A percentile compares a stretch with the other conserved stretches of the same genome.
These are phyloP conservation scores for Melanotaenia boesemani DNA, from an alignment of 2,797 vertebrate genomes.

Conservation along the genomic window DNA sequence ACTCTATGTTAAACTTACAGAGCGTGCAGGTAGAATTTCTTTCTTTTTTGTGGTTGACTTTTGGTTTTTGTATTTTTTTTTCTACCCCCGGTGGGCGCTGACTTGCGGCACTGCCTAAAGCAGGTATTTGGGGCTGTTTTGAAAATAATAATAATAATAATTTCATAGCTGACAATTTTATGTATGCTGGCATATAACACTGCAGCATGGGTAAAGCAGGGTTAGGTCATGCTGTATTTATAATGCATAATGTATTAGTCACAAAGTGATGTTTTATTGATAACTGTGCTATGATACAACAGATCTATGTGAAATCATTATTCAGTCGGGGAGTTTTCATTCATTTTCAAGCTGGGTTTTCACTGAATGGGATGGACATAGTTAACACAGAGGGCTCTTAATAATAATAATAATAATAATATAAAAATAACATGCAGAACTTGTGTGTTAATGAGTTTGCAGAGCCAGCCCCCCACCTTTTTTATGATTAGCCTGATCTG, in stretches of 20 bases:
- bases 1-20: slow-evolving; percentile 66
- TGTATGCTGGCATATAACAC: slow-evolving; percentile 64
- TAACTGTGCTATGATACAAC: slow-evolving; percentile 64
- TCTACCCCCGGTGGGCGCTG: slow-evolving; percentile 33
- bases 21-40: slow-evolving; percentile 56
- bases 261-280: slow-evolving; percentile 74
- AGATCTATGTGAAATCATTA: slow-evolving; percentile 68
- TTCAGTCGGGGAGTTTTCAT: slow-evolving; percentile 59
- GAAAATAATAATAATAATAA: slow-evolving; percentile 23
- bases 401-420: slow-evolving; percentile 22
- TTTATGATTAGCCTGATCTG: slow-evolving; percentile 35
- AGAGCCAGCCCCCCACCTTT: slow-evolving; percentile 7
- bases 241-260: slow-evolving; percentile 46
- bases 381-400: slow-evolving; percentile 33
- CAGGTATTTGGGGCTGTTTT: slow-evolving; percentile 60
- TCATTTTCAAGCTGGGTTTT: slow-evolving; percentile 6
- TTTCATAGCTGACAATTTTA: slow-evolving; percentile 65
- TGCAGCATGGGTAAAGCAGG: slow-evolving; percentile 59
- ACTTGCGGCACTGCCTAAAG: slow-evolving; percentile 75
- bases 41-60: neutral
- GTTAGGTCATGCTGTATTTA: slow-evolving; percentile 66
- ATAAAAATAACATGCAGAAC: slow-evolving; percentile 33
- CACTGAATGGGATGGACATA: slow-evolving; percentile 25
- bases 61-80: slow-evolving; percentile 4
- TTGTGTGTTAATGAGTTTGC: slow-evolving; percentile 52